Evolutionary conservation across 1,140 invertebrate species (phyloP).

Genomic region (Eciton burchellii): DNA sequence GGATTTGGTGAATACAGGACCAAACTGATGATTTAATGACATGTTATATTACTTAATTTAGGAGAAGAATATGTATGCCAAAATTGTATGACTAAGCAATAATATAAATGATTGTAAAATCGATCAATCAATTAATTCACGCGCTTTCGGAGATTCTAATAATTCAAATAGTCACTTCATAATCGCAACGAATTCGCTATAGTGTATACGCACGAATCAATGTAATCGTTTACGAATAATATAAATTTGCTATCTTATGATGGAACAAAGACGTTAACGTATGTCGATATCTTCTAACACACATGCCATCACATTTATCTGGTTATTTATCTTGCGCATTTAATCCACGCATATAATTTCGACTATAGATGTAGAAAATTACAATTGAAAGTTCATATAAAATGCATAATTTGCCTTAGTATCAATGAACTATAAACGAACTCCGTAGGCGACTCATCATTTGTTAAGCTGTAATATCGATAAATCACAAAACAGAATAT

Average conservation of each 20-base stretch:
- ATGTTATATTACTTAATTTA: too few relatives aligned
- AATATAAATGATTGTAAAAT: neutral
- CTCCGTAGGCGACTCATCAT: neutral
- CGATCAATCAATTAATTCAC: conserved; percentile 33
- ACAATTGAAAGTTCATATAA: conserved; percentile 13
- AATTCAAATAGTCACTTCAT: conserved; percentile 62
- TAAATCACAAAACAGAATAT: too few relatives aligned
- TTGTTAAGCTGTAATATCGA: too few relatives aligned
- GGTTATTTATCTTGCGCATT: conserved; percentile 15
- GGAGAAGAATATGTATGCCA: conserved; percentile 15
- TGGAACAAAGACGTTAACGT: neutral
- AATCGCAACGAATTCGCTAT: conserved; percentile 60
- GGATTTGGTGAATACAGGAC: conserved; percentile 62
- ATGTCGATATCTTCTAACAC: conserved; percentile 17
- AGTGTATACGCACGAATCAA: conserved; percentile 61
- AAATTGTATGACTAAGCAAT: conserved; percentile 9
- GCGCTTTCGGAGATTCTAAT: conserved; percentile 6
- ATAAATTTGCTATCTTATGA: conserved; percentile 30
- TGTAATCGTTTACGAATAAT: conserved; percentile 47
- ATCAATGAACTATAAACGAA: neutral
- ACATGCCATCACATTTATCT: conserved; percentile 35
- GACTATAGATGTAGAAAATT: conserved; percentile 8
- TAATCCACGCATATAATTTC: conserved; percentile 7
- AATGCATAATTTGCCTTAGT: conserved; percentile 5
- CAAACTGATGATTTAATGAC: conserved; percentile 62